These are phyloP conservation scores for Fundulus diaphanus DNA, from an alignment of 2,797 vertebrate species.

Conservation along the genomic window DNA sequence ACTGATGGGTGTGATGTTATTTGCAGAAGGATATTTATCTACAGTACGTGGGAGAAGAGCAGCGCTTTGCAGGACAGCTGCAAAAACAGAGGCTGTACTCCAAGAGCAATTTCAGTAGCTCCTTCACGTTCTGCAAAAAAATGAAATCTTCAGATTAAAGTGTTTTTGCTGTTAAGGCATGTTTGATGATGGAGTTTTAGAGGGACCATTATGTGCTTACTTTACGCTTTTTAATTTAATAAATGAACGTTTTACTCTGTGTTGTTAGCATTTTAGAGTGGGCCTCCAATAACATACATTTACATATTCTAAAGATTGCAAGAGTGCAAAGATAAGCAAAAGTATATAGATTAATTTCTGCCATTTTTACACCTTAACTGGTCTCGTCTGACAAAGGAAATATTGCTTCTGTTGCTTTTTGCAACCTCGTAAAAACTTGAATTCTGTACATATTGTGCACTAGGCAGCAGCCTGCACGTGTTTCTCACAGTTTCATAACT, in stretches of 20 bases:
- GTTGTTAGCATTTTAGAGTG: background rate
- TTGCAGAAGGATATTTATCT: slow-evolving; percentile 34
- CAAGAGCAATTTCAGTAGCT: slow-evolving; percentile 21
- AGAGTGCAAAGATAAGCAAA: background rate
- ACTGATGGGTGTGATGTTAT: slow-evolving; percentile 34
- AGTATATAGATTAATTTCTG: background rate
- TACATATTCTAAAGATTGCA: background rate
- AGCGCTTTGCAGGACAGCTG: slow-evolving; percentile 48
- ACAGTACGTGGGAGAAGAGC: slow-evolving; percentile 35
- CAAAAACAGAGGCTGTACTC: slow-evolving; percentile 50
- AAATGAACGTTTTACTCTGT: background rate
- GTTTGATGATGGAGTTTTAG: slow-evolving; percentile 1
- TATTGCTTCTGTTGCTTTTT: background rate
- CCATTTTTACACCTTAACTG: background rate
- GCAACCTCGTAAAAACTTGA: background rate
- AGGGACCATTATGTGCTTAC: background rate
- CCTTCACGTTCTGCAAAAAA: slow-evolving; percentile 29
- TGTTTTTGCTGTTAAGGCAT: slow-evolving; percentile 4
- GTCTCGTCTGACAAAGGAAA: background rate
- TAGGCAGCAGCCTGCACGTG: background rate
- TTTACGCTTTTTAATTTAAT: background rate
- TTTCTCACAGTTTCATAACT: background rate
- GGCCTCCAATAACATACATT: background rate
- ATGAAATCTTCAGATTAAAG: slow-evolving; percentile 20
- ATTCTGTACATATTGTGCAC: background rate